Evolutionary conservation across 2,797 vertebrate genomes (phyloP).

Genomic region (Aotus griseimembra): DNA sequence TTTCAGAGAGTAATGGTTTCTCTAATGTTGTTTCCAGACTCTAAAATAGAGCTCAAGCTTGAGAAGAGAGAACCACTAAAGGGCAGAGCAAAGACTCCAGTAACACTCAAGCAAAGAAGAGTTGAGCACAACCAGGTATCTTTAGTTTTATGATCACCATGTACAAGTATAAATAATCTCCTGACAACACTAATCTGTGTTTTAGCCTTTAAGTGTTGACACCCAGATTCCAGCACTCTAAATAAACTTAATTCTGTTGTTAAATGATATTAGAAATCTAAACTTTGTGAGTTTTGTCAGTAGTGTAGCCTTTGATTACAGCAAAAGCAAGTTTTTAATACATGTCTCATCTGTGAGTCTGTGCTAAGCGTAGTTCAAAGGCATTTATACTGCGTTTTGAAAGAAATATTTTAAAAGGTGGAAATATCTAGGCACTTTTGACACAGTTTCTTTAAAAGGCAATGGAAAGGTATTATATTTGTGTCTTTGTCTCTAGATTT

Average conservation of each 20-base stretch:
- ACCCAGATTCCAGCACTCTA: neutral
- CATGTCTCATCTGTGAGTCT: constrained; percentile 21
- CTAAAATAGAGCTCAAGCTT: constrained; percentile 88
- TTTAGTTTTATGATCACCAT: constrained; percentile 32
- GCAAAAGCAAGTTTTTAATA: neutral
- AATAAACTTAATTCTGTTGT: neutral
- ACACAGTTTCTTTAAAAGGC: neutral
- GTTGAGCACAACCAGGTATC: constrained; percentile 90
- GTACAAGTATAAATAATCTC: constrained; percentile 24
- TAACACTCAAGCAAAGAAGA: constrained; percentile 89
- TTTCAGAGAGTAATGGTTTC: constrained; percentile 69
- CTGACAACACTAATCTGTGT: constrained; percentile 9
- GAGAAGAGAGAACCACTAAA: constrained; percentile 91
- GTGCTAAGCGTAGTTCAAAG: neutral
- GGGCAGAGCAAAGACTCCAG: constrained; percentile 89
- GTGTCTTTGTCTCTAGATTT: constrained; percentile 31
- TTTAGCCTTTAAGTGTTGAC: neutral
- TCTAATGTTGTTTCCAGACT: constrained; percentile 83
- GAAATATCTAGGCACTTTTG: neutral
- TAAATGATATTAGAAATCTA: constrained; percentile 11
- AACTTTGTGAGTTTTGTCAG: neutral
- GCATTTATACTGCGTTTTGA: neutral
- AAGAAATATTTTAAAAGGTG: neutral
- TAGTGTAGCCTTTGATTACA: neutral
- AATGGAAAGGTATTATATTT: neutral